Evolutionary conservation across 2,888 invertebrate genomes (phyloP), one percentile per base, ranked within the genome.

Genomic region (Trilocha varians): DNA sequence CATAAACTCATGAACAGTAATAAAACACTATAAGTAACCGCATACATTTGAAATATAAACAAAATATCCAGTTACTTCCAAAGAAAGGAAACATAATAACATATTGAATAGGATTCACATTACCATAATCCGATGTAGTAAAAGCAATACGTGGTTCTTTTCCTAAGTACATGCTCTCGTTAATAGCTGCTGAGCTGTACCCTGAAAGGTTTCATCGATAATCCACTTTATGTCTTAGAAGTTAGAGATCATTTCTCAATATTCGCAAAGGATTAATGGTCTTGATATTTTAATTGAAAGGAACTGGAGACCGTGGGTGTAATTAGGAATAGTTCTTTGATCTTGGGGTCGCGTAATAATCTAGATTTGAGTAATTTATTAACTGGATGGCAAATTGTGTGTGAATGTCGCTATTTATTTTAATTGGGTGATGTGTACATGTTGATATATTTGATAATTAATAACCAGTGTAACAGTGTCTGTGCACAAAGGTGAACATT

Each of bases 261-360:
- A 25, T 25, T 9, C 11, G 25, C 25, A 25, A 25, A n/a, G n/a
- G n/a, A n/a, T n/a, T 25, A 18, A 25, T 15, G 25, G 37, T 18
- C 36, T 25, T 36, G 38, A 32, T 33, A 34, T 38, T 17, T 17
- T 36, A 34, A n/a, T 34, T 38, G 34, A 43, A 43, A 38, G 16
- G 35, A 38, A 40, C 44, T 48, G 48, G 62, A 49, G 55, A 11
- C 11, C 11, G 25, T 25, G 25, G 25, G 4, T 25, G 25, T 11
- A 25, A 25, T 25, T 25, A 25, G 6, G 25, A 11, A 25, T 5
- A 25, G n/a, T n/a, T n/a, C n/a, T n/a, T n/a, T n/a, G n/a, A n/a
- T n/a, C 25, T 25, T 9, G 25, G 11, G 25, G 2, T 25, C 2
- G 25, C 25, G 8, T 11, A 5, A 25, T 25, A 0, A 3, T 25